These are phyloP conservation scores for Trachythela sp. DNA, from an alignment of 64 coral and sea anemone genomes.

Conservation along the genomic window DNA sequence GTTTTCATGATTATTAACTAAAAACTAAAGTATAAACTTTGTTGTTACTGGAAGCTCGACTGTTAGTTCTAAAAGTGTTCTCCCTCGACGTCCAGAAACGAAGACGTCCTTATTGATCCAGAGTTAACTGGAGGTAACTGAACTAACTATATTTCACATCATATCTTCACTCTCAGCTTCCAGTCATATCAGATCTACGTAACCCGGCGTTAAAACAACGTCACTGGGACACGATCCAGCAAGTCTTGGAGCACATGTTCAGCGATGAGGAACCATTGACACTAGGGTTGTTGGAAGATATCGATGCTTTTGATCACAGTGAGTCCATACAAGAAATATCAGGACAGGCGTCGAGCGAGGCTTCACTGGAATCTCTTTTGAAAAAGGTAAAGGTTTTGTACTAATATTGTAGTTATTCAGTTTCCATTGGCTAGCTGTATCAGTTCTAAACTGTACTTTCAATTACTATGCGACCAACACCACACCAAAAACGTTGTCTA, in stretches of 20 bases:
- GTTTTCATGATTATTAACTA: too few species aligned
- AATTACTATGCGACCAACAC: too few species aligned
- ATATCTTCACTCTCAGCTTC: slow-evolving; percentile 55
- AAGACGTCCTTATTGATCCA: too few species aligned
- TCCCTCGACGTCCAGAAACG: too few species aligned
- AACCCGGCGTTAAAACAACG: slow-evolving; percentile 89
- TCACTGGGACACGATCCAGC: slow-evolving; percentile 94
- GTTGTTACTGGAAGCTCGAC: not conserved
- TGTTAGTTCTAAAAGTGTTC: too few species aligned
- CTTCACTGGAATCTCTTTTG: slow-evolving; percentile 79
- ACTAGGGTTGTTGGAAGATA: slow-evolving; percentile 74
- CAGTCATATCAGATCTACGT: slow-evolving; percentile 89
- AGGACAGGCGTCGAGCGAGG: slow-evolving; percentile 91
- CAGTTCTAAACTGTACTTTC: too few species aligned
- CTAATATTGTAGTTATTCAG: too few species aligned
- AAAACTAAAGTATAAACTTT: not conserved
- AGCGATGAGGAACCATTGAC: slow-evolving; percentile 93
- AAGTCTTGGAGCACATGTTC: slow-evolving; percentile 92
- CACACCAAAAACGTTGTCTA: not conserved
- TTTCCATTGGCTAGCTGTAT: too few species aligned
- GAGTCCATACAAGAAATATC: slow-evolving; percentile 93
- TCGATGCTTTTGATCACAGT: slow-evolving; percentile 94
- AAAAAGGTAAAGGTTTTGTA: slow-evolving; percentile 68
- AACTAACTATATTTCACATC: not conserved
- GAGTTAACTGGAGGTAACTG: too few species aligned